Evolutionary conservation across 2,888 invertebrate species (phyloP), one percentile per base, ranked within the genome.

Genomic region (Leptura quadrifasciata): DNA sequence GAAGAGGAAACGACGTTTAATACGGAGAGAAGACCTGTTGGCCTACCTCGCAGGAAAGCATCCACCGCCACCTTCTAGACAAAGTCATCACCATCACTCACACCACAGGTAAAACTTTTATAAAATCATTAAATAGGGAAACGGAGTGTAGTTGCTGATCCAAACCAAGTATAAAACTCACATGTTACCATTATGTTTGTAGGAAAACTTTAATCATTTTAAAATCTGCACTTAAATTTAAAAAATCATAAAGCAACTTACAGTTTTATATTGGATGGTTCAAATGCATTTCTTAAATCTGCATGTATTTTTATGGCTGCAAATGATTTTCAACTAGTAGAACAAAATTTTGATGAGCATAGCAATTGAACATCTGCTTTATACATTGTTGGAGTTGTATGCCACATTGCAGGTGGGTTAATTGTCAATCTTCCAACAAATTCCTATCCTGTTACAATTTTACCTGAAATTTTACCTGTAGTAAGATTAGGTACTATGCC

Each of bases 31-130:
- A 85, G 95, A 95, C 86, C 90, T 95, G 27, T 89, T 95, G 83
- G 94, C 95, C 18, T 95, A 94, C 90, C 91, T 95, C 75, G 93
- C 94, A 83, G 95, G 95, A 35, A 93, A 93, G 88, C 91, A 92
- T 81, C 91, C 92, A 75, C 94, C 94, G 77, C 91, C 92, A 69
- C 87, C 90, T 79, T 89, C 90, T 74, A 85, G 81, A 67, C 90
- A 90, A 81, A 88, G 90, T 84, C 91, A 90, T 85, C 85, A 84
- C 74, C 83, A 85, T 77, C 61, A 72, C 47, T 31, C 74, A 52
- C 74, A 74, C 54, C 74, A 74, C 31, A 74, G 74, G 74, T 67
- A 74, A 73, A 15, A 5, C 2, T 55, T 18, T 39, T 63, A 3
- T 63, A 6, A 20, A n/a, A 47, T n/a, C 15, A 47, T n/a, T 31